These are phyloP conservation scores for Glareola pratincola DNA, from an alignment of 2,113 vertebrate species.

Conservation along the genomic window DNA sequence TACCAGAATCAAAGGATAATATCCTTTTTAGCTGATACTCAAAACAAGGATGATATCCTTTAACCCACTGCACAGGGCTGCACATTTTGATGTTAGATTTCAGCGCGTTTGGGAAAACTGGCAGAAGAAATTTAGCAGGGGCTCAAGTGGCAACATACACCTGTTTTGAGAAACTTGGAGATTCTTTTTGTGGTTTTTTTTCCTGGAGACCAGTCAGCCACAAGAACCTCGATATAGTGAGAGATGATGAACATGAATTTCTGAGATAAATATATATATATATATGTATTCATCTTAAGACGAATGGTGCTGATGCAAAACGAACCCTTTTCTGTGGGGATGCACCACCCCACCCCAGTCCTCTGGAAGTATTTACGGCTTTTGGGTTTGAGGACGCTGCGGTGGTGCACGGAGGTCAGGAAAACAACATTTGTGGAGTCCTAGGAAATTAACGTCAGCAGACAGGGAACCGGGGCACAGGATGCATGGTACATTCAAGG, in stretches of 20 bases:
- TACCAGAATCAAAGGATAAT: background rate
- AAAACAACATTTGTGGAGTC: background rate
- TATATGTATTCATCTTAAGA: background rate
- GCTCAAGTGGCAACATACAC: background rate
- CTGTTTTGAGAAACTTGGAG: background rate
- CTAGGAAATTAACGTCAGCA: background rate
- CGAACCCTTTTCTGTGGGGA: background rate
- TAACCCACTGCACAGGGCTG: background rate
- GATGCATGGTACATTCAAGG: background rate
- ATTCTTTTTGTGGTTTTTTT: background rate
- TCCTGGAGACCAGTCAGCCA: background rate
- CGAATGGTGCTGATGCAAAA: background rate
- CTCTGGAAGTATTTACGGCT: background rate
- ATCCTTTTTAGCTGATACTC: background rate
- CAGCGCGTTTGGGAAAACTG: background rate
- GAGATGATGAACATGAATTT: background rate
- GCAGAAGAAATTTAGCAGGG: background rate
- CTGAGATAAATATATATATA: background rate
- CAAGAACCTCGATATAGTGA: background rate
- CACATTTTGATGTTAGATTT: background rate
- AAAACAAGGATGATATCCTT: background rate
- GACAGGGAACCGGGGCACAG: background rate
- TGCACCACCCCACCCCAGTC: fast-evolving
- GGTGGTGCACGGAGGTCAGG: background rate
- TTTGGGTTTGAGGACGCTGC: background rate